These are phyloP conservation scores for Cantharis rustica DNA, from an alignment of 2,888 invertebrate species.

Conservation along the genomic window DNA sequence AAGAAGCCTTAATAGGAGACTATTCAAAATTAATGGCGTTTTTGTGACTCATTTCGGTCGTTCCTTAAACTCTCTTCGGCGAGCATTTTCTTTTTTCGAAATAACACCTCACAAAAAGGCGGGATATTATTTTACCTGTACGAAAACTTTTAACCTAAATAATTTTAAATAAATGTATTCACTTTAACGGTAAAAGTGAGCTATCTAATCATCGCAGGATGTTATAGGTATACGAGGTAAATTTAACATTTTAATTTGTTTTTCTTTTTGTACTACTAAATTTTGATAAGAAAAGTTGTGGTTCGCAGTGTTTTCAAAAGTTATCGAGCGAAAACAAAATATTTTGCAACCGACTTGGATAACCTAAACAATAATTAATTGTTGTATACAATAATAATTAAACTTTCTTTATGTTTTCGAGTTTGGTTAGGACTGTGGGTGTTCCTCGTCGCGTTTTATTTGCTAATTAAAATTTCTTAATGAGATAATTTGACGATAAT, in stretches of 20 bases:
- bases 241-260: not conserved
- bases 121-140: too few relatives aligned
- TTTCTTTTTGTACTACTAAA: not conserved
- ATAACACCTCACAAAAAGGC: too few relatives aligned
- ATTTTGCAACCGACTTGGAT: not conserved
- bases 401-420: not conserved
- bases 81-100: not conserved
- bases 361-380: not conserved
- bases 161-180: not conserved
- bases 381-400: not conserved
- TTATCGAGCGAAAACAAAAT: not conserved
- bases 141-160: not conserved
- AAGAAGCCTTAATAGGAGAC: not conserved
- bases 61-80: not conserved
- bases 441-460: not conserved
- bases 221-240: not conserved
- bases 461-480: not conserved
- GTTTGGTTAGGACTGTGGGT: not conserved
- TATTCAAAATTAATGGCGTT: not conserved
- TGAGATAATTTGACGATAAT: not conserved
- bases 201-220: not conserved
- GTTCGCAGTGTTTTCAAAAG: not conserved
- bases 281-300: not conserved
- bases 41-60: not conserved
- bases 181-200: not conserved